Base-by-base conservation (phyloP, 2,113 vertebrate genomes). In the Amphilophus citrinellus region DNA sequence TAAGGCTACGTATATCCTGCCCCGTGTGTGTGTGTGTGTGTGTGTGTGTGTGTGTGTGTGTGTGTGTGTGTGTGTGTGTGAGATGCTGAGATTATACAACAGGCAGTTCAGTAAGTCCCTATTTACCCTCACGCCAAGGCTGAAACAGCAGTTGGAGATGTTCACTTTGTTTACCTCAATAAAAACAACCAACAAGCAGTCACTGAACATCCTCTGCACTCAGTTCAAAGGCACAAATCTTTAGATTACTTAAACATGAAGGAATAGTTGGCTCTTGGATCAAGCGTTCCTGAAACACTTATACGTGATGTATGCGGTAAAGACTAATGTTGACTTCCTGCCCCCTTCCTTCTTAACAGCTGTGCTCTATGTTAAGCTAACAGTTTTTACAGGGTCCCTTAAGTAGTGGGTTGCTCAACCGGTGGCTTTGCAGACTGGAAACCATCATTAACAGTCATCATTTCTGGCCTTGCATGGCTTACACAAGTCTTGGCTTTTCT, bases 251-350 rank as follows among this genome's bases (percentile, higher is more conserved):
- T 77, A 73, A 82, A 91, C 82, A 78, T 86, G 76, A 88, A 87
- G 68, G 47, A 89, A 44, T 57, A 30, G 57, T 20, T 47, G 60
- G 60, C 57, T 84, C 37, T 60, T 1, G 71, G 71, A 88, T 86
- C 65, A 89, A 91, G 88, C 75, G 87, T 90, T 89, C 87, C 92
- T 61, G 82, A 93, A 94, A 91, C 87, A 93, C 92, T 94, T 91
- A 80, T 80, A 85, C 47, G 81, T 90, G 90, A 93, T 87, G 79
- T 84, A 93, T 90, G 84, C 53, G 39, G 83, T 79, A 37, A 87
- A 79, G 75, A 42, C 66, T 75, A 73, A 89, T 61, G 79, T 88
- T 88, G 80, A 93, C 90, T 89, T 91, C 65, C 42, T 71, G 42
- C 65, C 24, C 5, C 42, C 0, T 50, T 71, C 87, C 90, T 90